Conservation (phyloP, 2,797 vertebrate genomes). For the Stomatorhinus walkeri region DNA sequence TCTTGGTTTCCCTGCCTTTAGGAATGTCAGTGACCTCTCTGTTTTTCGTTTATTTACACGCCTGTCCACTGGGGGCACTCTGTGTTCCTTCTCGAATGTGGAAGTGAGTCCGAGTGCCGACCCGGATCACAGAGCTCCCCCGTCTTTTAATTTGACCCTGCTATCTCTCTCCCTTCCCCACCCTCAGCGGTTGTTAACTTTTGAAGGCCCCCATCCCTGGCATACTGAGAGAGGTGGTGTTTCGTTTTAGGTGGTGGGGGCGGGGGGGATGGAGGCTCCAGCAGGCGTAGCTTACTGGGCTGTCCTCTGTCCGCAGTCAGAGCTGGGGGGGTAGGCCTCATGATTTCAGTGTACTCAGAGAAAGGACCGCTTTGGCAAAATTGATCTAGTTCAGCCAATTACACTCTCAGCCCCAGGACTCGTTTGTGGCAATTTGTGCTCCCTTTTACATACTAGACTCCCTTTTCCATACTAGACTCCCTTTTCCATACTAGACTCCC, state of each 20-base stretch:
- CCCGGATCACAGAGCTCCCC: background rate
- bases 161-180: background rate
- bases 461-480: background rate
- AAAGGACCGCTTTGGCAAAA: conserved; percentile 49
- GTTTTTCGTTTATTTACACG: background rate
- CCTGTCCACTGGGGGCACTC: background rate
- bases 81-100: background rate
- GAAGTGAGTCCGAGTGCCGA: background rate
- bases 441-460: conserved; percentile 7
- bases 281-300: background rate
- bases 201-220: background rate
- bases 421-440: background rate
- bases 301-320: conserved; percentile 4
- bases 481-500: too few relatives aligned
- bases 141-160: background rate
- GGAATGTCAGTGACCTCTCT: background rate
- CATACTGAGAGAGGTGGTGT: background rate
- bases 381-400: conserved; percentile 41
- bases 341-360: conserved; percentile 32
- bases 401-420: conserved; percentile 31
- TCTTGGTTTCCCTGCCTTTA: background rate
- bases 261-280: background rate
- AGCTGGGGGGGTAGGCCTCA: conserved; percentile 8
- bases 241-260: background rate
- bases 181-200: background rate